Evolutionary conservation across 2,888 invertebrate genomes (phyloP).

Genomic region (Pyrgus malvae): DNA sequence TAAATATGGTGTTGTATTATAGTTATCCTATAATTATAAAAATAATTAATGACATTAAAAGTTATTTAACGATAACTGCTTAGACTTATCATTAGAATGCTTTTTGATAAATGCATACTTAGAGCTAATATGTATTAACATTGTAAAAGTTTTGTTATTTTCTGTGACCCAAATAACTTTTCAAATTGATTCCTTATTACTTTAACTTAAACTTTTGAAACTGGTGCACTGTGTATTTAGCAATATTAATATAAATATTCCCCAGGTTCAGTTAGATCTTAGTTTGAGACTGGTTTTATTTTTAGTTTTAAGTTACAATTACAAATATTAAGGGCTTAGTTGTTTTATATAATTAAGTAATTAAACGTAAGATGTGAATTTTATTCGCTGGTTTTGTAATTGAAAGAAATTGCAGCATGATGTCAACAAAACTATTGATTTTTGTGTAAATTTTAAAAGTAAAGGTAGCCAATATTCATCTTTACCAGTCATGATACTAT

Average conservation of each 20-base stretch:
- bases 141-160: too few species aligned
- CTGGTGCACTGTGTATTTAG: conserved; percentile 6
- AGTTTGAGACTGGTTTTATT: conserved; percentile 19
- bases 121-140: too few species aligned
- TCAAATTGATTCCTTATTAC: not conserved
- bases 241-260: not conserved
- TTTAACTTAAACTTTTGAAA: not conserved
- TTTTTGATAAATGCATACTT: conserved; percentile 8
- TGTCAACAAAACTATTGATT: too few species aligned
- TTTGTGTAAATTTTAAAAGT: too few species aligned
- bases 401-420: too few species aligned
- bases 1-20: not conserved
- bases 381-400: too few species aligned
- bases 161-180: not conserved
- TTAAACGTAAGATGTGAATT: not conserved
- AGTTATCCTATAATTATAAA: not conserved
- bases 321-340: not conserved
- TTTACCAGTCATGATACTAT: too few species aligned
- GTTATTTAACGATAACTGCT: not conserved
- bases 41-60: conserved; percentile 1
- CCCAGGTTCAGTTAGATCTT: conserved; percentile 3
- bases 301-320: conserved; percentile 3
- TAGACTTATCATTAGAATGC: conserved; percentile 11
- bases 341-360: conserved; percentile 1
- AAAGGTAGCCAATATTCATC: too few species aligned